Percentiles rank a stretch among this genome's conserved stretches.
phyloP scores from a whole-genome alignment of 2,797 vertebrate genomes.

The Trachops cirrhosus region DNA sequence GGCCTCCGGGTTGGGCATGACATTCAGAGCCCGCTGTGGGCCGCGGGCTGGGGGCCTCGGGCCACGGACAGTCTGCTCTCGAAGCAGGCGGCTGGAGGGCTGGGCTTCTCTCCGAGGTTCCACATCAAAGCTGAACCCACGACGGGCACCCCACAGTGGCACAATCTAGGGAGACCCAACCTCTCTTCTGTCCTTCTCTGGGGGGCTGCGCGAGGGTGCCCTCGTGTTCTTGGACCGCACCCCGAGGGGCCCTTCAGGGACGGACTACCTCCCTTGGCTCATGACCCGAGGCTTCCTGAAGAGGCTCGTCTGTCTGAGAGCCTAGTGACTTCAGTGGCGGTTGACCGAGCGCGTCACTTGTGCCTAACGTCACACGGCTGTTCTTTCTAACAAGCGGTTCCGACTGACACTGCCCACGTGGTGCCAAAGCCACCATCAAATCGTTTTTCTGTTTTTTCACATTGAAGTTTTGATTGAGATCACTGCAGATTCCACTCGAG shows the following conservation, averaged over 20 bases:
- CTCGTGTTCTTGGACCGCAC: fast-evolving
- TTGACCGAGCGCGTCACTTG: neutral
- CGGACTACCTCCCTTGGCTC: fast-evolving
- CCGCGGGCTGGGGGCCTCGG: fast-evolving
- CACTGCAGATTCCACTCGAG: neutral
- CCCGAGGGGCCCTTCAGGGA: fast-evolving
- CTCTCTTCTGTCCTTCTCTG: neutral
- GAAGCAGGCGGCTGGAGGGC: neutral
- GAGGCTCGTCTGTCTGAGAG: too few relatives aligned
- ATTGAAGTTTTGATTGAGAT: neutral
- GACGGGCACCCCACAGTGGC: fast-evolving
- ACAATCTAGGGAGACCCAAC: neutral
- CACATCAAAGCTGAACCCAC: neutral
- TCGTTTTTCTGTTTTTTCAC: neutral
- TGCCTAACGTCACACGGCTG: neutral
- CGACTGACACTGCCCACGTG: fast-evolving
- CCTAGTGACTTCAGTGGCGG: neutral
- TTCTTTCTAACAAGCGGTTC: neutral
- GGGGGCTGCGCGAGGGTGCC: fast-evolving
- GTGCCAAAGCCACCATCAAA: neutral
- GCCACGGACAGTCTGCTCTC: fast-evolving
- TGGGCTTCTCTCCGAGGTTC: neutral
- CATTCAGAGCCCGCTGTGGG: fast-evolving
- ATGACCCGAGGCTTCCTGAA: neutral
- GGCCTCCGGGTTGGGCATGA: neutral